A percentile compares a stretch with the other conserved stretches of the same genome.
Evolutionary conservation across 2,888 invertebrate genomes (phyloP).

Genomic region (Hetaerina titia): DNA sequence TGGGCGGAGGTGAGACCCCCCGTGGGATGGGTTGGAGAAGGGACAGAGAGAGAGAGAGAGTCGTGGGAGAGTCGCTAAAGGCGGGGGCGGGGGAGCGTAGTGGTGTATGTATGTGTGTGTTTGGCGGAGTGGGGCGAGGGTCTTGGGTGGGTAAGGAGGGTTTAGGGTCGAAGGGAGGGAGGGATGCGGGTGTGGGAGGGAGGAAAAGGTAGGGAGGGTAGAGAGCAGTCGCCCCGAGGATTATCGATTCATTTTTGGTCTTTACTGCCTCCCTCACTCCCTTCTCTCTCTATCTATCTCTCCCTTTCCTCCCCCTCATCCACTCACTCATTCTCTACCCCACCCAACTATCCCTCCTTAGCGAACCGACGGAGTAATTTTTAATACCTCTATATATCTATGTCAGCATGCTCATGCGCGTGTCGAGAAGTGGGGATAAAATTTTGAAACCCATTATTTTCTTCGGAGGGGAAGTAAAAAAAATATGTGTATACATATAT

Average conservation of each 20-base stretch:
- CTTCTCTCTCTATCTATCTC: neutral
- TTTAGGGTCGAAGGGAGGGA: conserved; percentile 12
- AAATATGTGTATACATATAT: too few relatives aligned
- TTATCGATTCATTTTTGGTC: conserved; percentile 19
- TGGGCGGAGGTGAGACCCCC: too few relatives aligned
- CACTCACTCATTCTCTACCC: neutral
- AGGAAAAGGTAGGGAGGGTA: neutral
- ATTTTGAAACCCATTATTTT: neutral
- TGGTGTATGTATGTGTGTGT: neutral
- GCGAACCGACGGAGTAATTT: neutral
- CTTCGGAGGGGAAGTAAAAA: neutral
- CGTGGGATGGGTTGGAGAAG: neutral
- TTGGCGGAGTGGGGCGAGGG: neutral
- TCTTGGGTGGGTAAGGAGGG: neutral
- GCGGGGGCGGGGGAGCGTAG: neutral
- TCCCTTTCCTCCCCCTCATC: neutral
- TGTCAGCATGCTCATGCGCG: neutral
- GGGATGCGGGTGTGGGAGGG: neutral
- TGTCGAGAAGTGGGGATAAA: neutral
- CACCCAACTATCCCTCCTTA: neutral
- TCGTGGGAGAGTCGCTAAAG: neutral
- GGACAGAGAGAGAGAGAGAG: neutral
- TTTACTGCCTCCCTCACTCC: neutral
- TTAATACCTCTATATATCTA: neutral
- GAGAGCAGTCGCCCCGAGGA: conserved; percentile 27